Evolutionary conservation across 2,113 vertebrate species (phyloP), one percentile per base, ranked within the genome.

Genomic region (Macrotus californicus): DNA sequence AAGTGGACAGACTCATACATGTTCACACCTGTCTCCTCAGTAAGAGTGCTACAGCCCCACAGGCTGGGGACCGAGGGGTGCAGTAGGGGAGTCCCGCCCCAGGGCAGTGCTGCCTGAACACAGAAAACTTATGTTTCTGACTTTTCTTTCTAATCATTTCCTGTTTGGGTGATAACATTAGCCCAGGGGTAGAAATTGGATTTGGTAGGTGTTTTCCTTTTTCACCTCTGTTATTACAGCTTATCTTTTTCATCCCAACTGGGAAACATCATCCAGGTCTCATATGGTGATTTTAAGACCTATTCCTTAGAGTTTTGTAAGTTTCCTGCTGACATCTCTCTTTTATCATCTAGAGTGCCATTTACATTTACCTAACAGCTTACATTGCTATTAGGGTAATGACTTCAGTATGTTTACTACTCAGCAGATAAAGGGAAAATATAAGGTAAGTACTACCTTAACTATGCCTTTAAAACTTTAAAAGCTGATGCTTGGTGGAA

Each of bases 41-140:
- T 36, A 41, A 18, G 19, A 14, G 4, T 46, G 22, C 31, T 29
- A 16, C 15, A 18, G 11, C 6, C 3, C 1, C 59, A 29, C 0
- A 6, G 18, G 5, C 56, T 34, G 2, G 16, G 61, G 21, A 11
- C 22, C 8, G 1, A 11, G 34, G 6, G 15, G 21, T 10, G 8
- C 29, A 70, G 21, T 12, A 43, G 12, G 2, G n/a, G 90, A 88
- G 16, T 7, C 54, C 6, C 13, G 39, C 1, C 19, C 1, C 6
- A 31, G 26, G 54, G 39, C 13, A 54, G 16, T 39, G 18, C 46
- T 54, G 10, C 18, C 26, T 22, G 31, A 59, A 15, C 6, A 34
- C 4, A 24, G 16, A 10, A 15, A 12, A 31, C 31, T 76, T 48
- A 15, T 2, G 67, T 39, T 82, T 66, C 39, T 54, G 14, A 13